These are phyloP conservation scores for Drymodes brunneopygia DNA, from an alignment of 2,113 vertebrate species.

Conservation along the genomic window DNA sequence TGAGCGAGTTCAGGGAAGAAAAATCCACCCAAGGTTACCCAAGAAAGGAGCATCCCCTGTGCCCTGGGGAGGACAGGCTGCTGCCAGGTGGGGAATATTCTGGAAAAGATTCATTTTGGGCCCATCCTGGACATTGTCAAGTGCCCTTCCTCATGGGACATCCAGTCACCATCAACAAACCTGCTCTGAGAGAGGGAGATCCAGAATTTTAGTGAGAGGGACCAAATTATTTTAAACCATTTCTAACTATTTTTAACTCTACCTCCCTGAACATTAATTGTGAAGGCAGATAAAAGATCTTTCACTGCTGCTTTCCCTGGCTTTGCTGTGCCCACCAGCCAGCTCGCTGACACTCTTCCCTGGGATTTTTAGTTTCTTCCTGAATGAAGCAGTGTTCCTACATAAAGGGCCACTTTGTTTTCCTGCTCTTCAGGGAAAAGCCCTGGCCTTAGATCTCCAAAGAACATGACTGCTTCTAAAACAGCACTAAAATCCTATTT, in stretches of 20 bases:
- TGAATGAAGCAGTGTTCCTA: neutral
- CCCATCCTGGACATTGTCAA: neutral
- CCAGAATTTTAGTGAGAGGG: accelerated
- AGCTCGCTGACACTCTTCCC: neutral
- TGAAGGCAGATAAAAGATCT: neutral
- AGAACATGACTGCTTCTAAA: neutral
- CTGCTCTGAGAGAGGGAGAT: neutral
- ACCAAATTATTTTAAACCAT: neutral
- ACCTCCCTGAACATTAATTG: neutral
- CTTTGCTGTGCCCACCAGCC: neutral
- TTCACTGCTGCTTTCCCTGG: neutral
- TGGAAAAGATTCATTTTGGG: neutral
- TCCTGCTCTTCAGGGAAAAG: neutral
- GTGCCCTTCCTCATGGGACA: accelerated
- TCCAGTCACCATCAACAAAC: neutral
- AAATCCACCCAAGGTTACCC: neutral
- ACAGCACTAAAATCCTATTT: neutral
- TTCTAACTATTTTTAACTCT: neutral
- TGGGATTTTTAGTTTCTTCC: neutral
- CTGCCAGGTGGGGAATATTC: neutral
- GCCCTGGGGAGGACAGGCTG: neutral
- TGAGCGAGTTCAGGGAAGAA: neutral
- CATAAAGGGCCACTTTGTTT: neutral
- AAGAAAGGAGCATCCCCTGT: neutral
- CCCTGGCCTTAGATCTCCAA: neutral